A percentile compares a stretch with the other conserved stretches of the same genome.
phyloP scores from a whole-genome alignment of 1,140 invertebrate species.

The Drosophila nebulosa region DNA sequence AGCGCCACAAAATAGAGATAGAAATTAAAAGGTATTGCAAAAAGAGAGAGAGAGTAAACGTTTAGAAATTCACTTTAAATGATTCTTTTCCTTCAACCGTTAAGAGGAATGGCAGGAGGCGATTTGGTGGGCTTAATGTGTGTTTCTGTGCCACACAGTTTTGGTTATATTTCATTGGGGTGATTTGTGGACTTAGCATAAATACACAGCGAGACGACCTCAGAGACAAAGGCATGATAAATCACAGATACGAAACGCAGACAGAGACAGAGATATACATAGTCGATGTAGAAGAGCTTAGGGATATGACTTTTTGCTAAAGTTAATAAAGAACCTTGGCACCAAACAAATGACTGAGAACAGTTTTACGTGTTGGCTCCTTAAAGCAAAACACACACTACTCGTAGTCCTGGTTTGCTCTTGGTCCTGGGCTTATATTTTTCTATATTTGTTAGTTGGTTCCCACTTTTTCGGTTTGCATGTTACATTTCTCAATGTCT shows the following conservation, averaged over 20 bases:
- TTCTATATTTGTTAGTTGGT: neutral
- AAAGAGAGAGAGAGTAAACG: neutral
- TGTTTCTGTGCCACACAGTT: conserved; percentile 17
- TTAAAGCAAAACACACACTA: conserved; percentile 32
- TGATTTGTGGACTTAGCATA: conserved; percentile 72
- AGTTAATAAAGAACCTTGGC: conserved; percentile 62
- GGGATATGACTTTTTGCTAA: conserved; percentile 24
- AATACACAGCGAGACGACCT: conserved; percentile 53
- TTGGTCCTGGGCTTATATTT: neutral
- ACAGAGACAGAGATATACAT: neutral
- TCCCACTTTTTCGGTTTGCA: conserved; percentile 3
- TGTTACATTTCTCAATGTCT: conserved; percentile 65
- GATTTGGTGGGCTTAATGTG: conserved; percentile 42
- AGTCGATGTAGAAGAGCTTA: conserved; percentile 21
- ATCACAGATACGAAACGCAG: conserved; percentile 35
- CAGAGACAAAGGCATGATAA: conserved; percentile 50
- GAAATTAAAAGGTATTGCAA: too few relatives aligned
- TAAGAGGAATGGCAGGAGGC: neutral
- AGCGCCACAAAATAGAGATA: neutral
- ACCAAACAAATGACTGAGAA: conserved; percentile 45
- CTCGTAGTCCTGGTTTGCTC: neutral
- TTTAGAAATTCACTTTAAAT: neutral
- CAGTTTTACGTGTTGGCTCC: neutral
- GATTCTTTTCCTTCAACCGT: neutral
- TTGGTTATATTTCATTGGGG: conserved; percentile 61